Base-by-base conservation (phyloP, 2,888 invertebrate genomes). In the Dolichomitus sp. region DNA sequence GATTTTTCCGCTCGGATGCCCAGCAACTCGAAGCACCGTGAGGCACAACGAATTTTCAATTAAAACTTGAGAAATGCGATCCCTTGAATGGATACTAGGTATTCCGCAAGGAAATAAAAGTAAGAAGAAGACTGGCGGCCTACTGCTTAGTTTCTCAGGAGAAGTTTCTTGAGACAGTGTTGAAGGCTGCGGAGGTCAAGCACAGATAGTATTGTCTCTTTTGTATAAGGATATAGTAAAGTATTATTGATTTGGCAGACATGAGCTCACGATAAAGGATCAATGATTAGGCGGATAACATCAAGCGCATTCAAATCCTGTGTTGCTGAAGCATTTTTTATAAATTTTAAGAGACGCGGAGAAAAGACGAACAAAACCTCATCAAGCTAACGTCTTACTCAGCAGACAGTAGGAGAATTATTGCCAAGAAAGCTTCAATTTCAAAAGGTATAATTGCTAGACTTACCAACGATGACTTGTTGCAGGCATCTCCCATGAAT, bases 21-120 rank as follows among this genome's bases (percentile, higher is more conserved):
- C 59, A 17, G n/a, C 72, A 42, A 17, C 70, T 33, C 48, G 23
- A 40, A 65, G 37, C 17, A 40, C 61, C 33, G 65, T 50, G 14
- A n/a, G 48, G 48, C 73, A 48, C 52, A 40, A 40, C 48, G 54
- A 69, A 80, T 80, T 83, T 80, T 83, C 73, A 83, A 83, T 80
- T 83, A 80, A 76, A 82, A 82, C 76, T 82, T 74, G 82, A 59
- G 37, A 68, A 52, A 73, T 48, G 27, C 33, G 63, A 70, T 80
- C 57, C 45, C 40, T 72, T 27, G 74, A 82, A 63, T 12, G 79
- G 66, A 76, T 81, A 81, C 72, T 45, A 37, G 48, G 59, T 30
- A 40, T 61, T 19, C 68, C 30, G 73, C 59, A 37, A 19, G 54
- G 19, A 23, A 57, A 57, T 40, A 37, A 69, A 50, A n/a, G 65